phyloP scores from a whole-genome alignment of 1,140 invertebrate species.

The Pseudomyrmex gracilis region DNA sequence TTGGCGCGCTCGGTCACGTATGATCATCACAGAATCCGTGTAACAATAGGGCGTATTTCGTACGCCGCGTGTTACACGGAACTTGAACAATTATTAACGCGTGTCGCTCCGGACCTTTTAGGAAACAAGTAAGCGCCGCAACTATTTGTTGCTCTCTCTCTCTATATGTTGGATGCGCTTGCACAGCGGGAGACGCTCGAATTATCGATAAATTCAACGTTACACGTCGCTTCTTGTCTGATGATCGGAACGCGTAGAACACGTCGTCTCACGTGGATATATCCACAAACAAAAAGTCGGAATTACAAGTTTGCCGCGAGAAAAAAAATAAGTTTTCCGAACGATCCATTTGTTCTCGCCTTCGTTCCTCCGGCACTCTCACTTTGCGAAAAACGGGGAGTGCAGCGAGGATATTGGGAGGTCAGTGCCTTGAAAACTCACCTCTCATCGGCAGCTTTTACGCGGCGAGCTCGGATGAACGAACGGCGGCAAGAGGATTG shows the following conservation, averaged over 20 bases:
- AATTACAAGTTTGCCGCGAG: slow-evolving; percentile 37
- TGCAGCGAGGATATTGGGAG: slow-evolving; percentile 46
- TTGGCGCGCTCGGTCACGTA: slow-evolving; percentile 57
- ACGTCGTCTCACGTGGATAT: slow-evolving; percentile 47
- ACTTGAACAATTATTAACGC: slow-evolving; percentile 82
- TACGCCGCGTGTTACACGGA: slow-evolving; percentile 70
- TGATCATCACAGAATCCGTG: slow-evolving; percentile 67
- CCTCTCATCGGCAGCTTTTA: slow-evolving; percentile 70
- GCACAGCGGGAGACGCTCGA: neutral
- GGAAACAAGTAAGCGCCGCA: slow-evolving; percentile 27
- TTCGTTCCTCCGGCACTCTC: slow-evolving; percentile 33
- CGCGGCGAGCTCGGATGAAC: slow-evolving; percentile 42
- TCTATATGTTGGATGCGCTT: neutral
- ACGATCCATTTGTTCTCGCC: slow-evolving; percentile 63
- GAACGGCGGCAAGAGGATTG: slow-evolving; percentile 12
- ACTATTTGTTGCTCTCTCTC: slow-evolving; percentile 51
- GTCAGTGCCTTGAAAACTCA: slow-evolving; percentile 66
- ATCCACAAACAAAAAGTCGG: slow-evolving; percentile 30
- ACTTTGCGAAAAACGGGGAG: slow-evolving; percentile 36
- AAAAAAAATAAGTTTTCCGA: slow-evolving; percentile 48
- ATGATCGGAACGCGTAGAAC: neutral
- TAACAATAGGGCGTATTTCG: slow-evolving; percentile 77
- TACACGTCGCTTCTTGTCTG: no score
- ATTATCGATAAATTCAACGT: slow-evolving; percentile 1
- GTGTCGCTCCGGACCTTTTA: slow-evolving; percentile 52